phyloP scores from a whole-genome alignment of 1,140 invertebrate species.

The Bombus affinis region DNA sequence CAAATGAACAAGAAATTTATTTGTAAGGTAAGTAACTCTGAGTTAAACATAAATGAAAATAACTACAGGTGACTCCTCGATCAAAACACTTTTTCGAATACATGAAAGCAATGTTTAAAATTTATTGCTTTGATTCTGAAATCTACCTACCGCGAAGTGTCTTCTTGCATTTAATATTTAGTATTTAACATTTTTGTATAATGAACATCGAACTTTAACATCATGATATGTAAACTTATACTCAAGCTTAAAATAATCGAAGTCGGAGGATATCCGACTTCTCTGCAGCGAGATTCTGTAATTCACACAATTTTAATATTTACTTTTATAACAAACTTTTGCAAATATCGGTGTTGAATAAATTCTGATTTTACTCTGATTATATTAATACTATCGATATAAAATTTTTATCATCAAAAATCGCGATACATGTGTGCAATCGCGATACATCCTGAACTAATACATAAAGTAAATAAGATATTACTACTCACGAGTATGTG shows the following conservation, averaged over 20 bases:
- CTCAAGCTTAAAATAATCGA: neutral
- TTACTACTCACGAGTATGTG: neutral
- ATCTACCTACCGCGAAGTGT: neutral
- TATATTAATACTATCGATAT: neutral
- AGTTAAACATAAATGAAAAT: neutral
- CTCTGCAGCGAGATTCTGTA: too few relatives aligned
- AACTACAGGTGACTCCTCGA: neutral
- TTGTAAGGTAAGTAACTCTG: too few relatives aligned
- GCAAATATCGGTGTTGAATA: neutral
- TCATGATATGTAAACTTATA: neutral
- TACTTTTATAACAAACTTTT: neutral
- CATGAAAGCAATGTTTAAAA: neutral
- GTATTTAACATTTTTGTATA: neutral
- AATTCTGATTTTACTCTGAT: neutral
- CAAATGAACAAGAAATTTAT: too few relatives aligned
- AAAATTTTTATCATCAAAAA: neutral
- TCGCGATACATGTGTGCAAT: neutral
- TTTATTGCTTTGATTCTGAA: neutral
- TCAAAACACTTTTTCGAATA: neutral
- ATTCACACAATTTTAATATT: neutral
- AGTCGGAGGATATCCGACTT: neutral
- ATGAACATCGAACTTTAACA: neutral
- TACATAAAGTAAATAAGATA: neutral
- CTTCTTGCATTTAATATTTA: neutral
- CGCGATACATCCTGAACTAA: neutral